phyloP scores from a whole-genome alignment of 2,113 vertebrate genomes.

The Sclerurus mexicanus region DNA sequence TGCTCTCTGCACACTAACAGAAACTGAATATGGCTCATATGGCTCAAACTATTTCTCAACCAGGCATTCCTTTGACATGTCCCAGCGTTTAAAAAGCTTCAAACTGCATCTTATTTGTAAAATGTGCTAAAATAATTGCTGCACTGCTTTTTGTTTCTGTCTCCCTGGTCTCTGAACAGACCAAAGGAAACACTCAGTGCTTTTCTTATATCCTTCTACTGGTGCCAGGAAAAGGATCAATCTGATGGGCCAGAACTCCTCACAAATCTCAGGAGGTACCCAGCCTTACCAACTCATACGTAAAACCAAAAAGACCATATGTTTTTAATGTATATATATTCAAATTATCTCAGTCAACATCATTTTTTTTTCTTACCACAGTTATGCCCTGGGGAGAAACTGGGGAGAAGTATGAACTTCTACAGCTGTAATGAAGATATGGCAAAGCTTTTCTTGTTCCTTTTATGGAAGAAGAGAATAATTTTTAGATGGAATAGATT shows the following conservation, averaged over 20 bases:
- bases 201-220: not conserved
- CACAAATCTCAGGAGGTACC: not conserved
- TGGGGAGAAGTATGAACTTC: constrained; percentile 34
- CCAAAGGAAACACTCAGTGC: not conserved
- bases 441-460: not conserved
- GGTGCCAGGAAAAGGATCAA: not conserved
- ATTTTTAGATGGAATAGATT: not conserved
- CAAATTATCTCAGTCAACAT: constrained; percentile 20
- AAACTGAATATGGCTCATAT: not conserved
- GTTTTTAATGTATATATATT: constrained; percentile 24
- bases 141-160: not conserved
- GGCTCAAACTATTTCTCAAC: not conserved
- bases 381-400: constrained; percentile 29
- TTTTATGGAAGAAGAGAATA: not conserved
- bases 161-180: not conserved
- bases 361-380: not conserved
- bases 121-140: not conserved
- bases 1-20: not conserved
- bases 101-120: not conserved
- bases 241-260: not conserved
- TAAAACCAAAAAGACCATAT: not conserved
- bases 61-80: not conserved
- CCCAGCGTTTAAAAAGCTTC: not conserved
- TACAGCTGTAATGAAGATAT: constrained; percentile 9
- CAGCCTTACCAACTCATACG: not conserved